Percentiles rank a stretch among this genome's conserved stretches.
These are phyloP conservation scores for Anas capensis DNA, from an alignment of 2,797 vertebrate genomes.

Conservation along the genomic window DNA sequence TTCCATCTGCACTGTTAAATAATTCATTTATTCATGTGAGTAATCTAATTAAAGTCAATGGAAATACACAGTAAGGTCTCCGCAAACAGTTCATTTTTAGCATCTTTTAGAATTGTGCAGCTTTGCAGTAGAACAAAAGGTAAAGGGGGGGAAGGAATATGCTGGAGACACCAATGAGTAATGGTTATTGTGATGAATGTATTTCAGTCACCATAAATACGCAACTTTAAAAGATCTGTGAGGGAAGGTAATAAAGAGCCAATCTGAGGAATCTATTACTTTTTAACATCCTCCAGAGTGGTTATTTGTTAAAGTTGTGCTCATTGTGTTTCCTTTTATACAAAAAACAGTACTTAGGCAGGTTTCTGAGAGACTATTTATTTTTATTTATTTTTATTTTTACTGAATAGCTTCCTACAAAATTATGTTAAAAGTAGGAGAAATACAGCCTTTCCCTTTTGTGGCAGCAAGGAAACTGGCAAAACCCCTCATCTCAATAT, in stretches of 20 bases:
- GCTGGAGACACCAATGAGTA: neutral
- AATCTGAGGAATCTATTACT: neutral
- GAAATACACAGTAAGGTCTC: neutral
- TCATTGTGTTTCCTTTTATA: neutral
- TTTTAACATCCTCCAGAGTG: neutral
- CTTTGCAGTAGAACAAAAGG: neutral
- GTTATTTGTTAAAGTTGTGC: neutral
- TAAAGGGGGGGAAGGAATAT: neutral
- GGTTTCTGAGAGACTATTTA: neutral
- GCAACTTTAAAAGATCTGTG: neutral
- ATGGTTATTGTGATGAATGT: neutral
- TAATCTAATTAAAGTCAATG: neutral
- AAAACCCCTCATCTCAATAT: neutral
- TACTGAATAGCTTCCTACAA: neutral
- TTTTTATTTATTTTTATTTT: neutral
- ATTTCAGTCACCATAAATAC: neutral
- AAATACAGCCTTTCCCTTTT: neutral
- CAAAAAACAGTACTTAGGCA: neutral
- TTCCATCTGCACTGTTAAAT: neutral
- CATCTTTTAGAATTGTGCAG: neutral
- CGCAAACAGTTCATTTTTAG: neutral
- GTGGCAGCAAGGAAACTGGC: neutral
- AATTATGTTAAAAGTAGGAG: neutral
- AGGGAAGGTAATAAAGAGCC: neutral
- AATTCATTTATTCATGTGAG: neutral